These are phyloP conservation scores for Callyntrura sp. DNA, from an alignment of 2,888 invertebrate genomes.

Conservation along the genomic window DNA sequence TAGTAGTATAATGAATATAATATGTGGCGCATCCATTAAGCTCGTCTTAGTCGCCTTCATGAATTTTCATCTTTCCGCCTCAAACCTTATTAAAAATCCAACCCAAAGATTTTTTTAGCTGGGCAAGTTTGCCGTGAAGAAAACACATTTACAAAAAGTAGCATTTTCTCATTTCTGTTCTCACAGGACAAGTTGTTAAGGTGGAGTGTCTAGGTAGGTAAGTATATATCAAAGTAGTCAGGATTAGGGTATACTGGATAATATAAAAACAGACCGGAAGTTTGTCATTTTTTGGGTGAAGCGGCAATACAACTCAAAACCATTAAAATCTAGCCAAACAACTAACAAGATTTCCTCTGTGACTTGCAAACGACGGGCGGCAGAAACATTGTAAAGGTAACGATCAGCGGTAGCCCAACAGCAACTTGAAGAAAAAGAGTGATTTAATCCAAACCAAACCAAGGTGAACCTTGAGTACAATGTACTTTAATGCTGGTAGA, in stretches of 20 bases:
- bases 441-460: too few relatives aligned
- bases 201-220: not conserved
- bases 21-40: not conserved
- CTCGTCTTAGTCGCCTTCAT: slow-evolving; percentile 14
- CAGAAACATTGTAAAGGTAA: too few relatives aligned
- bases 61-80: slow-evolving; percentile 1
- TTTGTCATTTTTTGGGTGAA: slow-evolving; percentile 32
- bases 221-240: not conserved
- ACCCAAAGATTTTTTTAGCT: slow-evolving; percentile 33
- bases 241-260: slow-evolving; percentile 5
- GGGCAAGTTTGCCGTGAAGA: not conserved
- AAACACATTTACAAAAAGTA: too few relatives aligned
- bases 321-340: not conserved
- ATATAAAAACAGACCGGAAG: slow-evolving; percentile 38
- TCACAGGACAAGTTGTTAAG: slow-evolving; percentile 47
- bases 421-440: too few relatives aligned
- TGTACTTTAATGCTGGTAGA: too few relatives aligned
- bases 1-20: too few relatives aligned
- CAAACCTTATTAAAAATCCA: slow-evolving; percentile 19
- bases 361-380: too few relatives aligned
- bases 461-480: too few relatives aligned
- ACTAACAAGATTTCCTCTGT: slow-evolving; percentile 39
- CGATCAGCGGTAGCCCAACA: too few relatives aligned
- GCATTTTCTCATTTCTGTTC: slow-evolving; percentile 5
- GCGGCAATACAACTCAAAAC: slow-evolving; percentile 5